Base-by-base conservation (phyloP, 2,113 vertebrate genomes). In the Phylloscopus whistleri region DNA sequence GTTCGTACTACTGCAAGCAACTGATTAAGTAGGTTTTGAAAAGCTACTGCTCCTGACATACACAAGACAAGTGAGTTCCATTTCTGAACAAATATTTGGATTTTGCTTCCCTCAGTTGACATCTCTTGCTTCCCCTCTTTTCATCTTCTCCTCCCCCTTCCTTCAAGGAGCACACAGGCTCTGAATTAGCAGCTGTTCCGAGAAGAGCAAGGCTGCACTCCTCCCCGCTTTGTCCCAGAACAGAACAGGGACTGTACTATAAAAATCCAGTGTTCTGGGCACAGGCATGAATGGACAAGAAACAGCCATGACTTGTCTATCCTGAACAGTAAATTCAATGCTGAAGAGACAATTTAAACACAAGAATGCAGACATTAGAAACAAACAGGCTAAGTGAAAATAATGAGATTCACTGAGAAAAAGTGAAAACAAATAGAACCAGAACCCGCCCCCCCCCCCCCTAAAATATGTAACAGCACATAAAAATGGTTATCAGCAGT, bases 151-250 rank as follows among this genome's bases (percentile, higher is more conserved):
- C 93, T 91, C 92, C 72, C 64, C 82, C 85, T 86, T 85, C 95
- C 88, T 92, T 88, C 62, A 81, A 94, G 94, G 46, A 81, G 90
- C 55, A 81, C 37, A 83, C 27, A 89, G 92, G 37, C 64, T 75
- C 85, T 94, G 95, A 96, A 94, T 90, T 68, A 91, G 94, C 85
- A 94, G 93, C 92, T 96, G 96, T 95, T 94, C 88, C 0, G 83
- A 72, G 92, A 96, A 93, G 85, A 94, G 95, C 85, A 87, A 69
- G 91, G 94, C 95, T 89, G 73, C 94, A 89, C 95, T 97, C 93
- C 94, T 94, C 95, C 93, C 96, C 4, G 44, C 95, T 93, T 93
- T 92, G 93, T 96, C 96, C 87, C 93, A 90, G 86, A 95, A 95
- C 94, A 95, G 92, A 97, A 90, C 68, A 82, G 86, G 73, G 95